phyloP scores from a whole-genome alignment of 64 coral and sea anemone species.

The Actinia equina region DNA sequence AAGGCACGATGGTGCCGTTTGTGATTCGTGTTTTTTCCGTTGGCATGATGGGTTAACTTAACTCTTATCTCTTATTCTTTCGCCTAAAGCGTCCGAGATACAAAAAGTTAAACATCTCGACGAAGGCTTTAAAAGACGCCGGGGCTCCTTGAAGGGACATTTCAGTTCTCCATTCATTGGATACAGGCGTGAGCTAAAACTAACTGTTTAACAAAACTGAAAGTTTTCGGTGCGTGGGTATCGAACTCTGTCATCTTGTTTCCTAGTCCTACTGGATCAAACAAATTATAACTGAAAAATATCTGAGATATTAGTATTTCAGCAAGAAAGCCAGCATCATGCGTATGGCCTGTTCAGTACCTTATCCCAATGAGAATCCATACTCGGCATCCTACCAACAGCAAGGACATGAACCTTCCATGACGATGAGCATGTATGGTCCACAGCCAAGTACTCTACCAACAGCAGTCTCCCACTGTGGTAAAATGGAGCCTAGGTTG shows the following conservation, averaged over 20 bases:
- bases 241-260: background rate
- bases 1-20: constrained; percentile 29
- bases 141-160: constrained; percentile 1
- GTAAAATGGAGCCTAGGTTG: constrained; percentile 52
- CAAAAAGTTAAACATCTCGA: constrained; percentile 14
- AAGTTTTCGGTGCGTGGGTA: background rate
- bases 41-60: constrained; percentile 24
- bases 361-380: constrained; percentile 47
- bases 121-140: constrained; percentile 18
- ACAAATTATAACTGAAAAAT: background rate
- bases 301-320: background rate
- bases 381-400: constrained; percentile 39
- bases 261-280: constrained; percentile 31
- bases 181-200: background rate
- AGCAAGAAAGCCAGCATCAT: background rate
- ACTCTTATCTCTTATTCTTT: constrained; percentile 16
- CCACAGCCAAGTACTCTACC: constrained; percentile 22
- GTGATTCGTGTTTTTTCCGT: constrained; percentile 30
- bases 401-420: constrained; percentile 26
- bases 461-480: constrained; percentile 37
- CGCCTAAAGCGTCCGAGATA: constrained; percentile 29
- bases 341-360: constrained; percentile 22
- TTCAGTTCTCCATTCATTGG: background rate
- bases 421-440: constrained; percentile 38
- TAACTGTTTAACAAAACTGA: constrained; percentile 29